Conservation (phyloP, 2,113 vertebrate species). For the Tyto alba region DNA sequence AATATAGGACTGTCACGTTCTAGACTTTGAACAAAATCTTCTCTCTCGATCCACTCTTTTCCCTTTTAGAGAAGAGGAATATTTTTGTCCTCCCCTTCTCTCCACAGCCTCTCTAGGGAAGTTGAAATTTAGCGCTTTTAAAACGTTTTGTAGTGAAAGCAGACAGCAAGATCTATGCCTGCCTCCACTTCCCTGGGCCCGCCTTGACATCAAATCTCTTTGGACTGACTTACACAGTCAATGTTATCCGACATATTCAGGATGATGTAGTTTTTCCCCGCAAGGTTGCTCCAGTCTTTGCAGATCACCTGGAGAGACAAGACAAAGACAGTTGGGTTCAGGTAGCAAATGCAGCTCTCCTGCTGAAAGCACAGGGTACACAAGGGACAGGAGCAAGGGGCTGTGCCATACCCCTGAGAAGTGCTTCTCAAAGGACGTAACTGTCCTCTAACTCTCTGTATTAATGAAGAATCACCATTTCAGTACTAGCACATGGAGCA, state of each 20-base stretch:
- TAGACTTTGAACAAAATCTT: constrained; percentile 29
- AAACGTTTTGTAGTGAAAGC: not conserved
- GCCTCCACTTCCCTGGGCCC: not conserved
- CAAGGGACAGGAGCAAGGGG: not conserved
- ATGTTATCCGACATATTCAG: constrained; percentile 91
- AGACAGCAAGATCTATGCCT: not conserved
- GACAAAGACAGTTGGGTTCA: not conserved
- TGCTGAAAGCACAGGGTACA: not conserved
- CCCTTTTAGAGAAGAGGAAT: not conserved
- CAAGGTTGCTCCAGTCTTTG: constrained; percentile 89
- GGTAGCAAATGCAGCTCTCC: not conserved
- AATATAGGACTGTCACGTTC: not conserved
- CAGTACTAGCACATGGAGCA: not conserved
- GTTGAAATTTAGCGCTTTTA: not conserved
- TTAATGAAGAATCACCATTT: not conserved
- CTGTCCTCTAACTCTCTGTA: not conserved
- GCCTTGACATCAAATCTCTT: not conserved
- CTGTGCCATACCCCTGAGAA: not conserved
- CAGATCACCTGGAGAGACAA: constrained; percentile 84
- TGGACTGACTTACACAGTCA: constrained; percentile 86
- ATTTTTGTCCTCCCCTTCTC: not conserved
- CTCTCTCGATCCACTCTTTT: constrained; percentile 3
- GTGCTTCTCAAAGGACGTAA: not conserved
- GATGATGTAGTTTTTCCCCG: constrained; percentile 86
- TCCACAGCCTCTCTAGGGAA: not conserved